Conservation (phyloP, 2,113 vertebrate genomes). For the zebrafish (Danio rerio) region GRCz12tu NC_133186.1:32646501-32647000, state of each 20-base stretch:
- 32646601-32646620: too few species aligned
- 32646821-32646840: background rate
- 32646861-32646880: background rate
- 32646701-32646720: too few species aligned
- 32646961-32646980: slow-evolving; percentile 1
- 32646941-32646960: slow-evolving; percentile 34
- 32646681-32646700: too few species aligned
- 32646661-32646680: too few species aligned
- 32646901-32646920: slow-evolving; percentile 22
- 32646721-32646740: too few species aligned
- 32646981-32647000: slow-evolving; percentile 1
- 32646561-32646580: too few species aligned
- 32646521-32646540: too few species aligned
- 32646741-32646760: background rate
- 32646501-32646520: too few species aligned
- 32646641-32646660: too few species aligned
- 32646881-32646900: slow-evolving; percentile 35
- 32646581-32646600: too few species aligned
- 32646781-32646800: background rate
- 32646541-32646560: too few species aligned
- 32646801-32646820: background rate
- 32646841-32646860: slow-evolving; percentile 4
- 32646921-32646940: slow-evolving; percentile 40
- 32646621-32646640: too few species aligned
- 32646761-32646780: background rate